Base-by-base conservation (phyloP, 2,797 vertebrate genomes). In the Tenualosa ilisha region DNA sequence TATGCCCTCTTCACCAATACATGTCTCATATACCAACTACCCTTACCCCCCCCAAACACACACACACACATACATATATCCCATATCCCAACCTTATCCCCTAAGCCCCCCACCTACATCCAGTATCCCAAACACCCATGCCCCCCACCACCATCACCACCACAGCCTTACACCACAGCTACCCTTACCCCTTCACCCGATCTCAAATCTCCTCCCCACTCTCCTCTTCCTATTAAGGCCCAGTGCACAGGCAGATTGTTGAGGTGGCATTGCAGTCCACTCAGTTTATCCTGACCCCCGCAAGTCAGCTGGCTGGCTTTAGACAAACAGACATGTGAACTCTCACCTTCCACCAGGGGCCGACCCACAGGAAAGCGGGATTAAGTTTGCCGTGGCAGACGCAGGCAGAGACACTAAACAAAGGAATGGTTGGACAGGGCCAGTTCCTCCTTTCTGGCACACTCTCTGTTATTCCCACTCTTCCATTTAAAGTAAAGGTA, bases 311-410 rank as follows among this genome's bases (percentile, higher is more conserved):
- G 31, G 65, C 65, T 15, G 82, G 51, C 86, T 86, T 49, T 72
- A 85, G 87, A 91, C 88, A 87, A 92, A 88, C 86, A 89, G 86
- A 37, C 24, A 82, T 61, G 81, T 86, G 90, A 94, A 90, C 92
- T 91, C 82, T 93, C 91, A 92, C 65, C 87, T 83, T 86, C 88
- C 85, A 84, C 87, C 87, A 88, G 88, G 50, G 91, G 82, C 85
- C 24, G 46, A 82, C 61, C 82, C 89, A 90, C 85, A 90, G 91
- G 86, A 92, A 91, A 86, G 86, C 84, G 75, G 75, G 89, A 92
- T 91, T 92, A 91, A 90, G 89, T 92, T 92, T 92, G 92, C 92
- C 91, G 89, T 91, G 91, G 91, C 54, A 54, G 61, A 68, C 40
- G 85, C 89, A 93, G 88, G 81, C 86, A 83, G 90, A 87, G 83